Conservation (phyloP, 2,888 invertebrate genomes). For the Chrysolina americana region DNA sequence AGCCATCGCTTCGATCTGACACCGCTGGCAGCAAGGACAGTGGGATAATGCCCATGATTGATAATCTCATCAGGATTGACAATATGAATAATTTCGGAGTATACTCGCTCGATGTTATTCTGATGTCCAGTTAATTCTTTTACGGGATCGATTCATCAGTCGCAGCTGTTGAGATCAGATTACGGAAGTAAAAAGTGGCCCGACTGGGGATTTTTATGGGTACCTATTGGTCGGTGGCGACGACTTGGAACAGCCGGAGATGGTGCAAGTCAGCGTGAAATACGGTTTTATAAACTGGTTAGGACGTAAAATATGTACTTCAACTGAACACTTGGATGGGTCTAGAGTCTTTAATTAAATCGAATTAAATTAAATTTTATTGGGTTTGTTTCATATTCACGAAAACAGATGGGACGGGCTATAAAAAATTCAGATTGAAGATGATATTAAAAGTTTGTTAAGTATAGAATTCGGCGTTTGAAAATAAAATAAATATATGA, state of each 20-base stretch:
- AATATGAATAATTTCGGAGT: slow-evolving; percentile 42
- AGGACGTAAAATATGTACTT: no score
- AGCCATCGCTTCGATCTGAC: slow-evolving; percentile 35
- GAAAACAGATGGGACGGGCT: no score
- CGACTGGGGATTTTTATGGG: neutral
- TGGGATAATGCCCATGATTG: slow-evolving; percentile 41
- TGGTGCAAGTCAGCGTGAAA: neutral
- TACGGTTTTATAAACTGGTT: neutral
- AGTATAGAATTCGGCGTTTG: no score
- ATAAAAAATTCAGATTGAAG: no score
- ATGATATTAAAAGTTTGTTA: no score
- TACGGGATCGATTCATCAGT: slow-evolving; percentile 28
- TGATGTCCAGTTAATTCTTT: slow-evolving; percentile 44
- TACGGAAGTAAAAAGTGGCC: neutral
- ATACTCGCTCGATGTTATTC: slow-evolving; percentile 27
- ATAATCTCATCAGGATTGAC: slow-evolving; percentile 45
- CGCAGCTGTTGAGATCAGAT: no score
- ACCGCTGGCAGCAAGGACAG: slow-evolving; percentile 40
- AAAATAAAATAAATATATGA: no score
- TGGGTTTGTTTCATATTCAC: no score
- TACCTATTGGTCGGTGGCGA: neutral
- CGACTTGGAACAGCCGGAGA: neutral
- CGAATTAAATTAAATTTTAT: no score
- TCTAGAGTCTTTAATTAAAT: no score
- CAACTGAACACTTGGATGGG: no score